phyloP scores from a whole-genome alignment of 2,888 invertebrate species.

The Tipula vernalis region DNA sequence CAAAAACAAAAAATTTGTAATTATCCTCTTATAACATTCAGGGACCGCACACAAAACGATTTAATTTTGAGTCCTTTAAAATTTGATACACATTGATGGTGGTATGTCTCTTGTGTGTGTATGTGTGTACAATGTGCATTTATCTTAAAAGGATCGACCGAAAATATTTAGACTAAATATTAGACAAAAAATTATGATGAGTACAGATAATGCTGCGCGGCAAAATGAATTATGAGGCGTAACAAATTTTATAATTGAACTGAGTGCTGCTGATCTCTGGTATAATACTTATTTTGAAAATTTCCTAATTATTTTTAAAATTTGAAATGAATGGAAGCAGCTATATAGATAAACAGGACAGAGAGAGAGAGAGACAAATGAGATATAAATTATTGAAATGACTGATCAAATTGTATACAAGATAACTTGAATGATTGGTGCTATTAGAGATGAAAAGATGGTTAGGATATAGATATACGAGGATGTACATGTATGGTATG shows the following conservation, averaged over 20 bases:
- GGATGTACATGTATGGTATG: neutral
- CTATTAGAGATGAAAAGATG: neutral
- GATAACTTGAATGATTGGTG: neutral
- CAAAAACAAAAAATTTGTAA: neutral
- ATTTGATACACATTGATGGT: neutral
- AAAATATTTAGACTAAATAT: neutral
- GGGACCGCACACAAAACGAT: neutral
- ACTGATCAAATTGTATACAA: neutral
- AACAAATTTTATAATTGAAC: neutral
- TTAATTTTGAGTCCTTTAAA: neutral
- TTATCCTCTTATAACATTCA: neutral
- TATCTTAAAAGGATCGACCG: neutral
- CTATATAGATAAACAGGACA: neutral
- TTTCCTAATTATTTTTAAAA: neutral
- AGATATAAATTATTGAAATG: neutral
- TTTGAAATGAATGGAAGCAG: neutral
- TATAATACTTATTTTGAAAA: neutral
- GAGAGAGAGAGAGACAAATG: neutral
- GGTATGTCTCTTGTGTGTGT: neutral
- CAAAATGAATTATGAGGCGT: slow-evolving; percentile 4
- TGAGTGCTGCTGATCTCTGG: neutral
- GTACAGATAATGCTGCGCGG: neutral
- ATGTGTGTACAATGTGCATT: neutral
- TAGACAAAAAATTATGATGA: neutral
- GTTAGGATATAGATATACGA: neutral